phyloP scores from a whole-genome alignment of 2,888 invertebrate genomes.

The Hirtodrosophila trivittata region DNA sequence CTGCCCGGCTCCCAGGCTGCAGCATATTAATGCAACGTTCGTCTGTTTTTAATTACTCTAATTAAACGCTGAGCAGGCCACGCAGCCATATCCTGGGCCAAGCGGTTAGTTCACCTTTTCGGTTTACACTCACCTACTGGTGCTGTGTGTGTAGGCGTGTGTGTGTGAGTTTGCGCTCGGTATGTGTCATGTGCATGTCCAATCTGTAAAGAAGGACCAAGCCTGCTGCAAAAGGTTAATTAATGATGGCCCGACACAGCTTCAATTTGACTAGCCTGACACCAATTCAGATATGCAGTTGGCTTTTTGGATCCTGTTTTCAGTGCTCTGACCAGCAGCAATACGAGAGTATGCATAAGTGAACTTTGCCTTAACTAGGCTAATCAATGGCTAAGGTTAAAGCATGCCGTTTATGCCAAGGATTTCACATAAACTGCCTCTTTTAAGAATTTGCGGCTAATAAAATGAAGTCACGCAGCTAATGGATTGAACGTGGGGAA shows the following conservation, averaged over 20 bases:
- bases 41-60: constrained; percentile 64
- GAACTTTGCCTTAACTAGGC: constrained; percentile 9
- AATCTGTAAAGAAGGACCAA: constrained; percentile 19
- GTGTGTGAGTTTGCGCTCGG: background rate
- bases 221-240: constrained; percentile 27
- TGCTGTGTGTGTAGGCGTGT: background rate
- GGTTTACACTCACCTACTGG: background rate
- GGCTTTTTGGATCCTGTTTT: constrained; percentile 8
- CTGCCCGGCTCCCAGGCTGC: constrained; percentile 24
- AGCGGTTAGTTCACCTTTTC: constrained; percentile 34
- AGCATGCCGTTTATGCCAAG: background rate
- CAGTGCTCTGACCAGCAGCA: background rate
- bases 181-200: constrained; percentile 9
- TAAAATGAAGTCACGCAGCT: background rate
- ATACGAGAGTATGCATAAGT: background rate
- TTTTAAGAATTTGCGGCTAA: background rate
- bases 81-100: constrained; percentile 22
- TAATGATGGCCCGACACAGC: constrained; percentile 29
- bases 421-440: no score
- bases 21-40: constrained; percentile 65
- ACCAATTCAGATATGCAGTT: constrained; percentile 23
- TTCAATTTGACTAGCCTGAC: constrained; percentile 11
- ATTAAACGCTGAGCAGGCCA: constrained; percentile 54
- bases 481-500: constrained; percentile 8
- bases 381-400: constrained; percentile 7